These are phyloP conservation scores for Diabrotica balteata DNA, from an alignment of 2,888 invertebrate species.

Conservation along the genomic window DNA sequence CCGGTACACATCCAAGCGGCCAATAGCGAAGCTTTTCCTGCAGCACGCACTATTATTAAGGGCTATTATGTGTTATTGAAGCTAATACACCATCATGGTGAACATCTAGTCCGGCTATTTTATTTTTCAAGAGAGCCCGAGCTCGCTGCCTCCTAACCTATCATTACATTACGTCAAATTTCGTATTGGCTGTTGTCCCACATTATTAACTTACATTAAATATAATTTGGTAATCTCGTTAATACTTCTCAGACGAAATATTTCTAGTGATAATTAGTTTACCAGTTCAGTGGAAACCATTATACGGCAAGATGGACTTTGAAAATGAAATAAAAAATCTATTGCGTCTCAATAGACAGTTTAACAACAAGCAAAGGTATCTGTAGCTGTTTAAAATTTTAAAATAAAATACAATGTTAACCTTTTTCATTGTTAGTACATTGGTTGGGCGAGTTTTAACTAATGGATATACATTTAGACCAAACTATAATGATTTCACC, in stretches of 20 bases:
- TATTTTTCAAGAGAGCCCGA: constrained; percentile 48
- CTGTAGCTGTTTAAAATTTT: too few relatives aligned
- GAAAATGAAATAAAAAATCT: background rate
- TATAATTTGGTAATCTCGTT: constrained; percentile 30
- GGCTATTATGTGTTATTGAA: constrained; percentile 62
- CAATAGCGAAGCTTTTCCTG: constrained; percentile 54
- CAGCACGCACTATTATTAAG: constrained; percentile 61
- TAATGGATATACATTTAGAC: too few relatives aligned
- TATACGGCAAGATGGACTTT: constrained; percentile 1
- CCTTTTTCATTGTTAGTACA: too few relatives aligned
- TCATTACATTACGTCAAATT: constrained; percentile 58
- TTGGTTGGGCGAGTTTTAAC: too few relatives aligned
- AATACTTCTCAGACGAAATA: constrained; percentile 14
- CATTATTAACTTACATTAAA: constrained; percentile 26
- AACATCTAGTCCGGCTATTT: constrained; percentile 54
- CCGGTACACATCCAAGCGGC: constrained; percentile 44
- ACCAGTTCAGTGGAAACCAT: constrained; percentile 9
- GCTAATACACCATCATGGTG: constrained; percentile 57
- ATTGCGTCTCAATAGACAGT: too few relatives aligned
- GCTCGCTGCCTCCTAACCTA: constrained; percentile 48
- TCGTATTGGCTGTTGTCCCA: constrained; percentile 39
- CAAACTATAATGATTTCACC: too few relatives aligned
- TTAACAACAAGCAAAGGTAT: too few relatives aligned
- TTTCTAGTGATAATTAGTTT: constrained; percentile 16
- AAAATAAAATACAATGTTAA: too few relatives aligned